Evolutionary conservation across 2,888 invertebrate species (phyloP).

Genomic region (Drosophila quinaria): DNA sequence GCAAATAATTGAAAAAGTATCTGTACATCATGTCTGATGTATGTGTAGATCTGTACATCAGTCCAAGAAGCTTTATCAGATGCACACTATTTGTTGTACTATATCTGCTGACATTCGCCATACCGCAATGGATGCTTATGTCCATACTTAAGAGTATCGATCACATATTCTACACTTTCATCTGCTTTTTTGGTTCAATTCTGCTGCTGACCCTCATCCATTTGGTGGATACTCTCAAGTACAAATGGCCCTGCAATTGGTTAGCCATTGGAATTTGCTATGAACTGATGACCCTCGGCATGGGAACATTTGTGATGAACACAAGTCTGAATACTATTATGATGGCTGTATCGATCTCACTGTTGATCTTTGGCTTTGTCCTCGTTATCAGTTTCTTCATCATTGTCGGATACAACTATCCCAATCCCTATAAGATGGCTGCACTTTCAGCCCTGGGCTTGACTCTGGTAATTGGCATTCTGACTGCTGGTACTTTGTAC

Average conservation of each 20-base stretch:
- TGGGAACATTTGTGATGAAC: conserved; percentile 41
- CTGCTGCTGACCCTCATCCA: conserved; percentile 42
- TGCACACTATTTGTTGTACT: neutral
- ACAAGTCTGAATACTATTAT: conserved; percentile 5
- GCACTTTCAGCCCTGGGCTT: conserved; percentile 33
- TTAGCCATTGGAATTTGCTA: conserved; percentile 37
- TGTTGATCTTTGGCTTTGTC: conserved; percentile 22
- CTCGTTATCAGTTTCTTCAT: conserved; percentile 30
- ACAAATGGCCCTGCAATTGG: conserved; percentile 39
- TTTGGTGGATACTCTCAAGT: conserved; percentile 28
- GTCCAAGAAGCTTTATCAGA: conserved; percentile 24
- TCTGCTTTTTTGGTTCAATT: conserved; percentile 24
- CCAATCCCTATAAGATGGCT: conserved; percentile 40
- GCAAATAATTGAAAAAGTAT: neutral
- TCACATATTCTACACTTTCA: conserved; percentile 32
- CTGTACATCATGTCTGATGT: conserved; percentile 21
- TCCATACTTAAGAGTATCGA: conserved; percentile 20
- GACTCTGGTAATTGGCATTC: conserved; percentile 14
- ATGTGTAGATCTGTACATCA: neutral
- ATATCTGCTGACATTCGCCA: conserved; percentile 22
- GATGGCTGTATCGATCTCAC: neutral
- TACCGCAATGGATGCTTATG: conserved; percentile 59
- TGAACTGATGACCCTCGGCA: conserved; percentile 54
- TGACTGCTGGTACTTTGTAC: neutral
- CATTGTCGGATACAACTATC: conserved; percentile 18